Evolutionary conservation across 2,888 invertebrate genomes (phyloP).

Genomic region (Acleris laterana): DNA sequence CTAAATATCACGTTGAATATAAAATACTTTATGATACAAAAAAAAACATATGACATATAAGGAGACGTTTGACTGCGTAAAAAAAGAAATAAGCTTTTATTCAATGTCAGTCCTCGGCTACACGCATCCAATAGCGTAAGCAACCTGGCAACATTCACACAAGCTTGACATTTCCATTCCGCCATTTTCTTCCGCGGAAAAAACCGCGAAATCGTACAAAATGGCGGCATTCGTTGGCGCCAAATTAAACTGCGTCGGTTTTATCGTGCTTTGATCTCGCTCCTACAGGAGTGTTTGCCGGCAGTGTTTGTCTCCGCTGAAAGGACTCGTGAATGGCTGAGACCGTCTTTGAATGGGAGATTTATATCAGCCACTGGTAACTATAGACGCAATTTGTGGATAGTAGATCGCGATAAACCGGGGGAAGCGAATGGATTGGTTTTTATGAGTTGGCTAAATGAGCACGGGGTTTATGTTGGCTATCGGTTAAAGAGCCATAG

Average conservation of each 20-base stretch:
- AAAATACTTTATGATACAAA: too few relatives aligned
- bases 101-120: not conserved
- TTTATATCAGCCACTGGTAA: slow-evolving; percentile 71
- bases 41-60: too few relatives aligned
- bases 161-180: slow-evolving; percentile 21
- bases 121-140: not conserved
- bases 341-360: slow-evolving; percentile 72
- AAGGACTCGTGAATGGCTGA: slow-evolving; percentile 68
- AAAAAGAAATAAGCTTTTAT: not conserved
- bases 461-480: slow-evolving; percentile 14
- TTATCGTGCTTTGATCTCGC: slow-evolving; percentile 81
- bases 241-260: slow-evolving; percentile 77
- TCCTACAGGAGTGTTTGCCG: slow-evolving; percentile 74
- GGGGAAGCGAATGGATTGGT: slow-evolving; percentile 43
- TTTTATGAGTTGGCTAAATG: slow-evolving; percentile 25
- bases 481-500: not conserved
- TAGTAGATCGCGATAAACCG: slow-evolving; percentile 72
- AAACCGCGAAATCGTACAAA: slow-evolving; percentile 66
- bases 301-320: slow-evolving; percentile 76
- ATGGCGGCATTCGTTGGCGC: slow-evolving; percentile 76
- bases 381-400: slow-evolving; percentile 80
- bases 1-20: too few relatives aligned
- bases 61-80: too few relatives aligned
- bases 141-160: slow-evolving; percentile 4
- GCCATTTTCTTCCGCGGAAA: slow-evolving; percentile 38